A percentile compares a stretch with the other conserved stretches of the same genome.
Conservation (phyloP, 2,888 invertebrate species). For the Pelosia muscerda region DNA sequence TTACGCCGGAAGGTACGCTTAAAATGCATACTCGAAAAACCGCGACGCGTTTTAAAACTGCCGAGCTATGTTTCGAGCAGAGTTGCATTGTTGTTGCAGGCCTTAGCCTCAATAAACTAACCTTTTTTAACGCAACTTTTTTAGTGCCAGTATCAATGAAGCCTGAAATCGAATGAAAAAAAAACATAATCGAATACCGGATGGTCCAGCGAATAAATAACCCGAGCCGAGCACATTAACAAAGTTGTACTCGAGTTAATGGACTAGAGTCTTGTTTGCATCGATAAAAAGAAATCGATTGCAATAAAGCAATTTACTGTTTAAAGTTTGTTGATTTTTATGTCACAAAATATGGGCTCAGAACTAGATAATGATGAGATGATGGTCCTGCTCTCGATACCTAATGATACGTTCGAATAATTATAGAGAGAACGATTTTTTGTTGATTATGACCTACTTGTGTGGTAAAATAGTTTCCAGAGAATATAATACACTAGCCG, state of each 20-base stretch:
- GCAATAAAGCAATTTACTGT: conserved; percentile 51
- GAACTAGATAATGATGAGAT: conserved; percentile 47
- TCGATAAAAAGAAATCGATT: conserved; percentile 41
- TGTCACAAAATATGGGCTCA: conserved; percentile 48
- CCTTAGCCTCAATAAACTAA: no score
- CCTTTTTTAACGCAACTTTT: no score
- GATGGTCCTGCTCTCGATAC: conserved; percentile 44
- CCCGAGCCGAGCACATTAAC: conserved; percentile 44
- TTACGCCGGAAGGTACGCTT: no score
- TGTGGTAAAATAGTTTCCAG: conserved; percentile 27
- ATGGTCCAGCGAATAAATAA: conserved; percentile 53
- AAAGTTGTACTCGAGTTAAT: conserved; percentile 42
- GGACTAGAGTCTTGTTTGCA: conserved; percentile 46
- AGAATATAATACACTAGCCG: conserved; percentile 4
- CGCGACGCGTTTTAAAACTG: no score
- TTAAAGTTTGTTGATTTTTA: conserved; percentile 51
- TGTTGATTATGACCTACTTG: conserved; percentile 38
- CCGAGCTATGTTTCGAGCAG: no score
- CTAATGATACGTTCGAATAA: conserved; percentile 50
- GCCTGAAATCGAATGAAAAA: conserved; percentile 56
- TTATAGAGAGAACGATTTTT: conserved; percentile 44
- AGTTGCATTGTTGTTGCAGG: no score
- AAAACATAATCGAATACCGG: conserved; percentile 51
- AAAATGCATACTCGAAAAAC: no score
- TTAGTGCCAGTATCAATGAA: no score